Evolutionary conservation across 2,113 vertebrate species (phyloP).

Genomic region (Corythoichthys intestinalis): DNA sequence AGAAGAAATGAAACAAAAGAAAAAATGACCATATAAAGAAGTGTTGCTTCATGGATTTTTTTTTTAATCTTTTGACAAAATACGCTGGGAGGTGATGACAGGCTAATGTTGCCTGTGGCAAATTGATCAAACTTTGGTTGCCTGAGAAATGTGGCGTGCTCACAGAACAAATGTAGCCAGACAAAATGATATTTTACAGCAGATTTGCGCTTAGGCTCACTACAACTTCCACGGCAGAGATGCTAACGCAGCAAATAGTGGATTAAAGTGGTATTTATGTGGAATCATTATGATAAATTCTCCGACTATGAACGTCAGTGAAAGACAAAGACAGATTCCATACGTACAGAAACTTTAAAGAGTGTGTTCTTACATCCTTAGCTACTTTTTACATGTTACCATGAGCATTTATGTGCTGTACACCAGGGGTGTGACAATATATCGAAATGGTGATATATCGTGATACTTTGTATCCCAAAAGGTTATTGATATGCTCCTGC

Average conservation of each 20-base stretch:
- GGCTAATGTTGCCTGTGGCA: slow-evolving; percentile 53
- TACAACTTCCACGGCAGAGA: slow-evolving; percentile 36
- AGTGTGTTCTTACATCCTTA: too few species aligned
- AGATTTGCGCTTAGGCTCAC: slow-evolving; percentile 29
- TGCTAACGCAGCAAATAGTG: slow-evolving; percentile 39
- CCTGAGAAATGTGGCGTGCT: slow-evolving; percentile 34
- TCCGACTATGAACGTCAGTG: not conserved
- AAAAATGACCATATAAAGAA: not conserved
- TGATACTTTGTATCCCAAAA: too few species aligned
- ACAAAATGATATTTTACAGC: slow-evolving; percentile 54
- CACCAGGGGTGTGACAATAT: too few species aligned
- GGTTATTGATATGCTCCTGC: too few species aligned
- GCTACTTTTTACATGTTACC: too few species aligned
- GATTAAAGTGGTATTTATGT: not conserved
- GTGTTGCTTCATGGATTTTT: not conserved
- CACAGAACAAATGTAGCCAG: slow-evolving; percentile 61
- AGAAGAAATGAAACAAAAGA: slow-evolving; percentile 12
- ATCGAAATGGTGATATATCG: too few species aligned
- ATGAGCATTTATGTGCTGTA: too few species aligned
- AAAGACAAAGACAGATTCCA: not conserved
- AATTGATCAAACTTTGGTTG: slow-evolving; percentile 47
- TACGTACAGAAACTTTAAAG: too few species aligned
- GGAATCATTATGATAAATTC: not conserved
- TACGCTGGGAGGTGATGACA: slow-evolving; percentile 38
- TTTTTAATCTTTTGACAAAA: slow-evolving; percentile 52